Evolutionary conservation across 1,140 invertebrate genomes (phyloP).

Genomic region (Polypedilum vanderplanki): DNA sequence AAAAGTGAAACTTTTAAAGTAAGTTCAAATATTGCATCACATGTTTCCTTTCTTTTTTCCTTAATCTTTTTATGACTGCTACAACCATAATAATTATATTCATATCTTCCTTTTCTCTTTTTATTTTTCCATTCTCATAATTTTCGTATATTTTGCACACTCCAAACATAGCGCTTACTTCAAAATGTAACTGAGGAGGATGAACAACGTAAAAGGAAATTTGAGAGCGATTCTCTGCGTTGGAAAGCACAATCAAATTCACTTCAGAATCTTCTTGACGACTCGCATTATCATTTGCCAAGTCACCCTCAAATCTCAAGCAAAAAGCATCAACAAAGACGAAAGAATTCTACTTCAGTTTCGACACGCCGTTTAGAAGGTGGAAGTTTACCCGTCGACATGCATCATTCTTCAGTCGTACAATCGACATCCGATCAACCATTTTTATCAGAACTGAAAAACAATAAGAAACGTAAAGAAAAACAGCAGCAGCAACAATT

Average conservation of each 20-base stretch:
- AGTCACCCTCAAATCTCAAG: background rate
- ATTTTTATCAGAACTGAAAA: conserved; percentile 9
- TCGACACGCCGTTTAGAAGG: conserved; percentile 60
- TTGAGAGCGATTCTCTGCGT: background rate
- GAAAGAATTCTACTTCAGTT: conserved; percentile 38
- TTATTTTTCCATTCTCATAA: background rate
- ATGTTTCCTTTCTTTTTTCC: background rate
- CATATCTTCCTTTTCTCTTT: background rate
- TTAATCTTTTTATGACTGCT: conserved; percentile 27
- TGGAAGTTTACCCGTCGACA: conserved; percentile 55
- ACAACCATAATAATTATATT: background rate
- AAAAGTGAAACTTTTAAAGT: conserved; percentile 65
- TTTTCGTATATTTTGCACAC: background rate
- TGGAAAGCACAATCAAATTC: conserved; percentile 24
- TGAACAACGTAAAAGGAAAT: conserved; percentile 12
- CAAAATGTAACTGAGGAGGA: conserved; percentile 4
- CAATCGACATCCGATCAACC: conserved; percentile 31
- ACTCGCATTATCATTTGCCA: conserved; percentile 9
- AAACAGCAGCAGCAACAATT: background rate
- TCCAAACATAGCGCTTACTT: background rate
- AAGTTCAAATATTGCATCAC: conserved; percentile 35
- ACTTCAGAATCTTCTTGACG: conserved; percentile 23
- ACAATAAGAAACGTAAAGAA: background rate
- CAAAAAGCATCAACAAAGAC: conserved; percentile 16
- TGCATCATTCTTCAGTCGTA: conserved; percentile 48